Evolutionary conservation across 2,888 invertebrate species (phyloP).

Genomic region (Pandemis cinnamomeana): DNA sequence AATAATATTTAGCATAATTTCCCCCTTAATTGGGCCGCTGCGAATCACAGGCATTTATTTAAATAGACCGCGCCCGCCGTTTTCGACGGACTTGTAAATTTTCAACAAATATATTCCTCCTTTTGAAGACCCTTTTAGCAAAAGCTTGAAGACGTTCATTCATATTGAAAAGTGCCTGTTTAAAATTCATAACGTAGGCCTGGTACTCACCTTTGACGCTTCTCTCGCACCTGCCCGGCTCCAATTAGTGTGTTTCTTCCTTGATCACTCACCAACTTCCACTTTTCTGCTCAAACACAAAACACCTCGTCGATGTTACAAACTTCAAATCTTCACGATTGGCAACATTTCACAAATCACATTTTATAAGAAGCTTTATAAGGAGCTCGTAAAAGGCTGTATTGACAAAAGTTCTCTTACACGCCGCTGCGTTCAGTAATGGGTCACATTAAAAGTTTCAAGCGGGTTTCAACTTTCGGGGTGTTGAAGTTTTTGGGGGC

Average conservation of each 20-base stretch:
- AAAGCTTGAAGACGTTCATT: slow-evolving; percentile 52
- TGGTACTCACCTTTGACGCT: slow-evolving; percentile 64
- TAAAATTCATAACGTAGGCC: slow-evolving; percentile 56
- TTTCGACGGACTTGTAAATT: slow-evolving; percentile 44
- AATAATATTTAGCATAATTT: slow-evolving; percentile 27
- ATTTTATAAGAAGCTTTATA: slow-evolving; percentile 58
- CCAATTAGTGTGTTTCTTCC: slow-evolving; percentile 51
- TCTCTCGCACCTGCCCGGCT: slow-evolving; percentile 40
- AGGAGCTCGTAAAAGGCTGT: slow-evolving; percentile 58
- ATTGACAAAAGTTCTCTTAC: slow-evolving; percentile 60
- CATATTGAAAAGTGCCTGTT: slow-evolving; percentile 65
- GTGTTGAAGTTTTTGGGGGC: slow-evolving; percentile 11
- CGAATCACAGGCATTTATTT: slow-evolving; percentile 39
- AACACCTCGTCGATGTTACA: slow-evolving; percentile 64
- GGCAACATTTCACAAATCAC: slow-evolving; percentile 73
- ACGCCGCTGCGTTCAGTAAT: slow-evolving; percentile 54
- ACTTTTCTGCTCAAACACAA: slow-evolving; percentile 63
- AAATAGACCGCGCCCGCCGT: slow-evolving; percentile 36
- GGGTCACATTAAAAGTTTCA: slow-evolving; percentile 55
- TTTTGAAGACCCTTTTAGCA: slow-evolving; percentile 43
- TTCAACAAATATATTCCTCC: slow-evolving; percentile 45
- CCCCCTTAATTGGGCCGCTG: slow-evolving; percentile 27
- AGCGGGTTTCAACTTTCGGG: slow-evolving; percentile 22
- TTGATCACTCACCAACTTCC: slow-evolving; percentile 64
- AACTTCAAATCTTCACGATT: slow-evolving; percentile 69